These are phyloP conservation scores for Acanthosoma haemorrhoidale DNA, from an alignment of 2,888 invertebrate species.

Conservation along the genomic window DNA sequence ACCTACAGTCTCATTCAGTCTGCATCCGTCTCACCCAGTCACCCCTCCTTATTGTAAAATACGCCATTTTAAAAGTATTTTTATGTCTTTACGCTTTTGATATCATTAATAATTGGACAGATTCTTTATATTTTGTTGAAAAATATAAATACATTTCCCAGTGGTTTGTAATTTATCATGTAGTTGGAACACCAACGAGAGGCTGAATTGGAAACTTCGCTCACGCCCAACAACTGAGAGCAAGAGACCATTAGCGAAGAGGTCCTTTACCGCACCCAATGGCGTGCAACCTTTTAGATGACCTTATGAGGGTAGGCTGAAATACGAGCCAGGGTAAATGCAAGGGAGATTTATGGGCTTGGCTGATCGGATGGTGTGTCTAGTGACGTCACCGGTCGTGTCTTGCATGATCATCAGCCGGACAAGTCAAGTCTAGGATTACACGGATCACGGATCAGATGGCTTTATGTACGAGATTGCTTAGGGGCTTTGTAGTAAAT, in stretches of 20 bases:
- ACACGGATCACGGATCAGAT: background rate
- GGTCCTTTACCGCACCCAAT: background rate
- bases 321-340: background rate
- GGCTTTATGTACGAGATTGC: background rate
- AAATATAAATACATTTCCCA: no score
- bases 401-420: background rate
- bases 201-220: background rate
- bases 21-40: no score
- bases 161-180: no score
- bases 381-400: slow-evolving; percentile 7
- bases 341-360: background rate
- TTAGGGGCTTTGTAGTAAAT: background rate
- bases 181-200: no score
- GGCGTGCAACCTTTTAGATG: slow-evolving; percentile 1
- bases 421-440: no score
- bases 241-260: background rate
- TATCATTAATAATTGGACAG: no score
- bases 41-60: no score
- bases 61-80: no score
- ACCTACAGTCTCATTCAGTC: no score
- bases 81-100: no score
- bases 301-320: slow-evolving; percentile 12
- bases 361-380: background rate
- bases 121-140: no score
- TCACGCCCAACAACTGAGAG: background rate